A percentile compares a stretch with the other conserved stretches of the same genome.
Conservation (phyloP, 2,113 vertebrate species). For the Sinocyclocheilus anshuiensis region DNA sequence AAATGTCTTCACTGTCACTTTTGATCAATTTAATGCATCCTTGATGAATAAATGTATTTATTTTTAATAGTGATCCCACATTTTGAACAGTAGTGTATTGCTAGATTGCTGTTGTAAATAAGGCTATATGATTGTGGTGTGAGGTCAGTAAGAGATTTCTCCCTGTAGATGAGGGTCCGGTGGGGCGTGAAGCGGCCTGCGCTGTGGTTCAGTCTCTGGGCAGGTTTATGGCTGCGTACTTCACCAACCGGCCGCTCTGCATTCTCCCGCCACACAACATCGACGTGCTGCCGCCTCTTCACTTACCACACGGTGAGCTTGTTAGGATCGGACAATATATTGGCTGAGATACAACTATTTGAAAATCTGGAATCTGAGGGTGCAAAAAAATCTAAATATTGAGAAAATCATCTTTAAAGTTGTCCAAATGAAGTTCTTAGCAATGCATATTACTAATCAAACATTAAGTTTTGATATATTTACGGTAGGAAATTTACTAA, state of each 20-base stretch:
- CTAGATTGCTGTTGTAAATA: no score
- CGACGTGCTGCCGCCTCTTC: constrained; percentile 81
- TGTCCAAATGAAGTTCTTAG: no score
- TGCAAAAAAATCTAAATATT: no score
- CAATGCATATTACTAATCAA: no score
- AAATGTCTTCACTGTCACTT: no score
- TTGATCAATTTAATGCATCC: not conserved
- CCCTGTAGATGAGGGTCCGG: constrained; percentile 63
- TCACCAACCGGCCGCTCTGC: constrained; percentile 84
- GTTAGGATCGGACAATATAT: no score
- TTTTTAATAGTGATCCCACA: not conserved
- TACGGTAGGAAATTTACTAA: no score
- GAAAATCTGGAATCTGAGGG: no score
- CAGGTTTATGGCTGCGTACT: constrained; percentile 95
- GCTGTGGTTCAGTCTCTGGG: constrained; percentile 85
- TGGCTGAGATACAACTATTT: no score
- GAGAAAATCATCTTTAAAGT: no score
- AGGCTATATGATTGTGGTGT: not conserved
- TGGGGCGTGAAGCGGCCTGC: constrained; percentile 76
- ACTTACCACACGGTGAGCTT: constrained; percentile 77
- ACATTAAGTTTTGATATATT: no score
- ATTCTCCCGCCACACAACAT: constrained; percentile 87
- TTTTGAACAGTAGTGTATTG: not conserved
- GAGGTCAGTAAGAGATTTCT: not conserved
- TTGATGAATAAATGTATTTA: not conserved